A percentile compares a stretch with the other conserved stretches of the same genome.
These are phyloP conservation scores for Amphiduros pacificus DNA, from an alignment of 2,888 invertebrate genomes.

Conservation along the genomic window DNA sequence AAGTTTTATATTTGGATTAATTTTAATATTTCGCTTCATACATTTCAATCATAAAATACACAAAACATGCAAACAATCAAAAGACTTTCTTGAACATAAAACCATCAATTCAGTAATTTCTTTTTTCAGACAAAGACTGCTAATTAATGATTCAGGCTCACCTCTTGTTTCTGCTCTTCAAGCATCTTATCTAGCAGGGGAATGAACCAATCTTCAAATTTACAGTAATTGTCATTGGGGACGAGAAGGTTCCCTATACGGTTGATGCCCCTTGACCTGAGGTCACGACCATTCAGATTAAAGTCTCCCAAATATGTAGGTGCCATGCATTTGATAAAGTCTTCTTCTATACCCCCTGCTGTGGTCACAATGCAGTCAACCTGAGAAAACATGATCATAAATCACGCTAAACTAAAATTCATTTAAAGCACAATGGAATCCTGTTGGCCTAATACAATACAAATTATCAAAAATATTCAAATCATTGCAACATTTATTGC, in stretches of 20 bases:
- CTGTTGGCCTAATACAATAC: no score
- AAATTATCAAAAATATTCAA: no score
- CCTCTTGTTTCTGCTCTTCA: constrained; percentile 76
- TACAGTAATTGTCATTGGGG: constrained; percentile 97
- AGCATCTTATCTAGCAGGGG: constrained; percentile 90
- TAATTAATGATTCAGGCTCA: no score
- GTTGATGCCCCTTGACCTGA: constrained; percentile 86
- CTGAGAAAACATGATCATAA: no score
- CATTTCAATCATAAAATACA: no score
- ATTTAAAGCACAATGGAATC: no score
- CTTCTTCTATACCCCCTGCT: constrained; percentile 98
- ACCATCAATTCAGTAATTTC: neutral
- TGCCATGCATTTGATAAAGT: constrained; percentile 96
- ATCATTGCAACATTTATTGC: no score
- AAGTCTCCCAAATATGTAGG: constrained; percentile 94
- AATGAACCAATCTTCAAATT: constrained; percentile 96
- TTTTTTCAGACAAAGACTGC: no score
- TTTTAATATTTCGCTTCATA: no score
- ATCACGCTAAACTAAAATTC: no score
- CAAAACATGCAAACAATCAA: no score
- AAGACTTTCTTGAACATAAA: no score
- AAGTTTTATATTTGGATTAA: neutral
- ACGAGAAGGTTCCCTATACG: constrained; percentile 91
- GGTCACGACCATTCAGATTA: constrained; percentile 72
- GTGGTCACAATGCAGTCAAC: constrained; percentile 96